These are phyloP conservation scores for Holothuria scabra DNA, from an alignment of 53 echinoderm and acorn worm species.

Conservation along the genomic window DNA sequence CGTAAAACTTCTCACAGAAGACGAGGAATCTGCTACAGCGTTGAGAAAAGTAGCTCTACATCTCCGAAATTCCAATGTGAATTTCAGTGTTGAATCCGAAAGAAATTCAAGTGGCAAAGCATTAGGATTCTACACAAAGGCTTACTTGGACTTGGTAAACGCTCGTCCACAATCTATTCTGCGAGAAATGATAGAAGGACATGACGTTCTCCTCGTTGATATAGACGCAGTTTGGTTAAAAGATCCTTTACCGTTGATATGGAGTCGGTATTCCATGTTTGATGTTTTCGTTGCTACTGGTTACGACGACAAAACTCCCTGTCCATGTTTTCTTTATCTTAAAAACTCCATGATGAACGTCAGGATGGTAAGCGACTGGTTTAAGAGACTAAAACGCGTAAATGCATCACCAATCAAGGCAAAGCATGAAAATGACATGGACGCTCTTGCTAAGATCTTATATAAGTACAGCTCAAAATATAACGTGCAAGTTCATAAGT, in stretches of 20 bases:
- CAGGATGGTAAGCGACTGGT: slow-evolving; percentile 50
- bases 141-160: slow-evolving; percentile 49
- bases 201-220: slow-evolving; percentile 55
- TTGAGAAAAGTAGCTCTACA: slow-evolving; percentile 3
- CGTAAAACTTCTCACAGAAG: slow-evolving; percentile 33
- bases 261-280: slow-evolving; percentile 2
- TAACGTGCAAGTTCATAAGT: slow-evolving; percentile 21
- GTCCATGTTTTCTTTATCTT: slow-evolving; percentile 56
- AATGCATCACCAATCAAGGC: slow-evolving; percentile 7
- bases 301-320: slow-evolving; percentile 46
- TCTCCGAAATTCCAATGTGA: not conserved
- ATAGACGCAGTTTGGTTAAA: slow-evolving; percentile 61
- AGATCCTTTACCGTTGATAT: slow-evolving; percentile 54
- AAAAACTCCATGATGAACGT: slow-evolving; percentile 34
- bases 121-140: slow-evolving; percentile 39
- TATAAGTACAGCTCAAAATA: slow-evolving; percentile 29
- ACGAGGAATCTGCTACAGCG: not conserved
- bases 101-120: not conserved
- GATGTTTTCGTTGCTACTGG: slow-evolving; percentile 56
- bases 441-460: slow-evolving; percentile 39
- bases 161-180: slow-evolving; percentile 49
- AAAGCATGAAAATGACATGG: slow-evolving; percentile 55
- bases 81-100: not conserved
- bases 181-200: slow-evolving; percentile 32
- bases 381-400: slow-evolving; percentile 19